phyloP scores from a whole-genome alignment of 2,888 invertebrate species.

The Philereme vetulata region DNA sequence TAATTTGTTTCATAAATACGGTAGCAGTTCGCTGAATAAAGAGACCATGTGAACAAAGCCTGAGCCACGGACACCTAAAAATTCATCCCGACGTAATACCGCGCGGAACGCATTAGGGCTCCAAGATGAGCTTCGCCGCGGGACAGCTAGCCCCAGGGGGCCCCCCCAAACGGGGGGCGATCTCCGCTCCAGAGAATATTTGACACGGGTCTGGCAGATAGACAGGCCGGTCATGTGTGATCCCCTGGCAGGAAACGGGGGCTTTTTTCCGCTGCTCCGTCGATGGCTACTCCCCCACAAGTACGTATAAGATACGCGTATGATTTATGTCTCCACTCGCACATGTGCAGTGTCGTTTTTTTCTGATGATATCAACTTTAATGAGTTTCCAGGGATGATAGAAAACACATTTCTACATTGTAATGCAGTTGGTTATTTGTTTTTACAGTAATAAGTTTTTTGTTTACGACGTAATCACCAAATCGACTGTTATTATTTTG shows the following conservation, averaged over 20 bases:
- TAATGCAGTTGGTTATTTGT: conserved; percentile 46
- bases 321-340: conserved; percentile 78
- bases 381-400: conserved; percentile 59
- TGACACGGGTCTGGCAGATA: conserved; percentile 85
- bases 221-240: conserved; percentile 84
- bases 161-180: conserved; percentile 70
- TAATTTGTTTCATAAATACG: conserved; percentile 30
- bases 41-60: conserved; percentile 25
- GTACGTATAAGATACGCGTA: conserved; percentile 72
- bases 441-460: conserved; percentile 35
- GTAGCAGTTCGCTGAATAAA: conserved; percentile 29
- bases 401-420: conserved; percentile 44
- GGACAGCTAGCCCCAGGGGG: conserved; percentile 81
- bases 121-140: conserved; percentile 83
- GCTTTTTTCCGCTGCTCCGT: conserved; percentile 79
- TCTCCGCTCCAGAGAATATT: conserved; percentile 84
- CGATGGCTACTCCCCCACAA: conserved; percentile 72
- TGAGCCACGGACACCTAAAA: conserved; percentile 62
- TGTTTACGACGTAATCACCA: conserved; percentile 39
- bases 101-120: conserved; percentile 80
- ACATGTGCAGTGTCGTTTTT: conserved; percentile 77
- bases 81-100: conserved; percentile 76
- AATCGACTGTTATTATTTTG: conserved; percentile 55
- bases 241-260: conserved; percentile 80
- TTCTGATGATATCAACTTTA: conserved; percentile 59